Base-by-base conservation (phyloP, 2,888 invertebrate species). In the Cylindroiulus punctatus region DNA sequence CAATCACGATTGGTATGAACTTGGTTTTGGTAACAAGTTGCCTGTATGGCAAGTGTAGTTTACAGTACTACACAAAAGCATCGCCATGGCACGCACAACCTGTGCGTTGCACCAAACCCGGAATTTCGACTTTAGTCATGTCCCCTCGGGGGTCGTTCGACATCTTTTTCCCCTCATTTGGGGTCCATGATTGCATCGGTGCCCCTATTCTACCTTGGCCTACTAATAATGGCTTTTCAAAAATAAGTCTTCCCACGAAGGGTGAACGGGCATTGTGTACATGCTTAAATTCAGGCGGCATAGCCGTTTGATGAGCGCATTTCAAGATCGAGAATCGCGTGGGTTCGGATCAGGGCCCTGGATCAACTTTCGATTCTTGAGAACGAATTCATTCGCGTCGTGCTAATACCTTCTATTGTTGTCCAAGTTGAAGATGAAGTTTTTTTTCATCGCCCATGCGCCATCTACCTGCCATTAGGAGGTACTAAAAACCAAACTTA, bases 151-250 rank as follows among this genome's bases (percentile, higher is more conserved):
- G 40, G 40, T 65, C 22, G 8, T 65, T 65, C 26, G 65, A 26
- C 65, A 65, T 65, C 22, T 65, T 65, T 65, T 22, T 12, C 65
- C 65, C 65, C 26, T 65, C 65, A 26, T 65, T 65, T 26, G 22
- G 65, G 65, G 65, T 65, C 65, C 65, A 22, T 65, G 65, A 65
- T 65, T 65, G 65, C 5, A 65, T 65, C 26, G 22, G 22, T 26
- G 65, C 22, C 12, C 65, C 65, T 22, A 19, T 65, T 65, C 65
- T 65, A 65, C 65, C 65, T 65, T 65, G 65, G 65, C 65, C 65
- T 65, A 65, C 65, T 65, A 65, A 65, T 65, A 65, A 65, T 65
- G 7, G 65, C 26, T 65, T 65, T 65, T 65, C 57, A 10, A 22
- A 12, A 12, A 1, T 22, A 22, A 26, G 22, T 26, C 65, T 26